A percentile compares a stretch with the other conserved stretches of the same genome.
phyloP scores from a whole-genome alignment of 2,797 vertebrate species.

The Sebastes kiyomatsui region DNA sequence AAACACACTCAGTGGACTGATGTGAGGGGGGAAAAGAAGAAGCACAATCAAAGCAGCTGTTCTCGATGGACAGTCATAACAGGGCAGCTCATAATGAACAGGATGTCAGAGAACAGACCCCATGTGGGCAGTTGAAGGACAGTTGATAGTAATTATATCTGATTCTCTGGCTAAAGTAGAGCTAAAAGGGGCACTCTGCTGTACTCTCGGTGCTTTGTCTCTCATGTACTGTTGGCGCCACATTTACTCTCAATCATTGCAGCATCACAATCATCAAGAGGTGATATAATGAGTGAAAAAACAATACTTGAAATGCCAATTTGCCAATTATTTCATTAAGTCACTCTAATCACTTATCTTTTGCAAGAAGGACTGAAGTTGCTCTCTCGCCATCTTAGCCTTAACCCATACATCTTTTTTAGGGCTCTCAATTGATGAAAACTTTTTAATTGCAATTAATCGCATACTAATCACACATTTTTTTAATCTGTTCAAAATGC shows the following conservation, averaged over 20 bases:
- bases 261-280: conserved; percentile 4
- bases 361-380: not conserved
- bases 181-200: conserved; percentile 45
- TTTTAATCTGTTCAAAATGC: too few relatives aligned
- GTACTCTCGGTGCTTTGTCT: conserved; percentile 33
- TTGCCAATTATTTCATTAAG: conserved; percentile 4
- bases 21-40: not conserved
- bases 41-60: conserved; percentile 50
- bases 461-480: too few relatives aligned
- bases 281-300: not conserved
- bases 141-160: conserved; percentile 62
- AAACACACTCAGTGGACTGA: conserved; percentile 29
- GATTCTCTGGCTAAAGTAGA: conserved; percentile 48
- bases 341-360: not conserved
- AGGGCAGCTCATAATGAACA: conserved; percentile 54
- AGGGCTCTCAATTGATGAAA: not conserved
- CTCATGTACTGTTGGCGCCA: conserved; percentile 14
- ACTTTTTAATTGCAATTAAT: too few relatives aligned
- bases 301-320: conserved; percentile 11
- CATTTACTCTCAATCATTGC: conserved; percentile 38
- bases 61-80: conserved; percentile 48
- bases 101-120: conserved; percentile 57
- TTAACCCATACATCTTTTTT: not conserved
- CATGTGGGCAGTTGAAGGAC: conserved; percentile 60
- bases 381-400: not conserved